Conservation (phyloP, 2,113 vertebrate genomes). For the Amphilophus citrinellus region DNA sequence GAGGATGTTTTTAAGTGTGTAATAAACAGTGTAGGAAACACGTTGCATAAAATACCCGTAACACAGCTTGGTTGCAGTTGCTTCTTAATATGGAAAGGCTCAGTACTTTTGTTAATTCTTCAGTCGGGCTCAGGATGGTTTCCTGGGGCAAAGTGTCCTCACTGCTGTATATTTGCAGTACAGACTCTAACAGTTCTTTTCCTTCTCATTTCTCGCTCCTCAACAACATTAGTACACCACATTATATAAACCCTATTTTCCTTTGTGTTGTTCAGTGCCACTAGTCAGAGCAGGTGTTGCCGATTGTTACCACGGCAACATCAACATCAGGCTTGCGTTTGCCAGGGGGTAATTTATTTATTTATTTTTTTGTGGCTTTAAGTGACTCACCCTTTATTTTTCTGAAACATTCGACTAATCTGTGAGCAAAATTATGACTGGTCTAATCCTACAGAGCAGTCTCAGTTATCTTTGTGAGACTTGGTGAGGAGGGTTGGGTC, state of each 20-base stretch:
- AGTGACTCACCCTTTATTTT: not conserved
- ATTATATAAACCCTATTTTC: not conserved
- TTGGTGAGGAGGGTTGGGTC: not conserved
- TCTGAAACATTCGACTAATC: not conserved
- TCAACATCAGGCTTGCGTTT: not conserved
- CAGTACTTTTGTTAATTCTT: not conserved
- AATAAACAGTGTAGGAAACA: not conserved
- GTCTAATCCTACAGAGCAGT: not conserved
- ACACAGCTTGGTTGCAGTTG: not conserved
- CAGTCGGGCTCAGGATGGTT: not conserved
- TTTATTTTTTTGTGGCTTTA: not conserved
- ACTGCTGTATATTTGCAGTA: not conserved
- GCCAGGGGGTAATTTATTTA: not conserved
- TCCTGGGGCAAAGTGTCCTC: not conserved
- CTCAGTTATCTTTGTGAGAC: not conserved
- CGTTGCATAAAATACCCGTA: not conserved
- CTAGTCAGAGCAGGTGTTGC: not conserved
- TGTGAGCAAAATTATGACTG: not conserved
- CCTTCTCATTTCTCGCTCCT: no score
- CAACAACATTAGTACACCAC: not conserved
- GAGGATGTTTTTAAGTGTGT: not conserved
- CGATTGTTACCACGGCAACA: slow-evolving; percentile 1
- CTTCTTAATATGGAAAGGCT: not conserved
- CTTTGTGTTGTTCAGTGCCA: not conserved
- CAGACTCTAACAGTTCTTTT: not conserved